Percentiles rank a stretch among this genome's conserved stretches.
Evolutionary conservation across 2,113 vertebrate species (phyloP).

Genomic region (Marmota flaviventris): DNA sequence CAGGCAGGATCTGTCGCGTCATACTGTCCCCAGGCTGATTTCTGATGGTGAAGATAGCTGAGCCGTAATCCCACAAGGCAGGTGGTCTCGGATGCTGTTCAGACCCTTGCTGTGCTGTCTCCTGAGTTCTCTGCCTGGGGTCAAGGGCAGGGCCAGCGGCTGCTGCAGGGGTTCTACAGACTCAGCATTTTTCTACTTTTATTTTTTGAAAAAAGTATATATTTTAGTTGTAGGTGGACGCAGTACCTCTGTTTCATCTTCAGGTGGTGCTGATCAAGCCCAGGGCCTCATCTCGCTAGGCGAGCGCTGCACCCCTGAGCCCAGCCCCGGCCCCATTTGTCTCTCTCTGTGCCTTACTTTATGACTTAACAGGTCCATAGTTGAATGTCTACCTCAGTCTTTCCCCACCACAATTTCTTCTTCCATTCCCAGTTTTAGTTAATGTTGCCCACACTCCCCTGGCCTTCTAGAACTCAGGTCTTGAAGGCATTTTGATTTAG

Average conservation of each 20-base stretch:
- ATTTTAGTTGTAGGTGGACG: no score
- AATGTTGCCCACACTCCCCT: no score
- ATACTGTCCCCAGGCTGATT: background rate
- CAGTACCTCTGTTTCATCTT: no score
- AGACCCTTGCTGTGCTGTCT: background rate
- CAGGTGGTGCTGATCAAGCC: no score
- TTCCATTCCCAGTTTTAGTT: background rate
- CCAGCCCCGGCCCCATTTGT: no score
- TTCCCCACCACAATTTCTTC: background rate
- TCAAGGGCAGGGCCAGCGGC: rapidly evolving
- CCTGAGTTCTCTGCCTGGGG: background rate
- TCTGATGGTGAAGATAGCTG: background rate
- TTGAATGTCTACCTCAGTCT: background rate
- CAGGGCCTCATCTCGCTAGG: no score
- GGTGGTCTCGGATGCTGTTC: rapidly evolving
- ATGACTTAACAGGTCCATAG: background rate
- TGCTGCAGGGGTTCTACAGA: rapidly evolving
- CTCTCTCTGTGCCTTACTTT: background rate
- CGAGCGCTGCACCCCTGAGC: no score
- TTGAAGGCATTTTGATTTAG: background rate
- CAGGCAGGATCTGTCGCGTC: background rate
- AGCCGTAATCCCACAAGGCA: background rate
- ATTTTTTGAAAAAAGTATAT: no score
- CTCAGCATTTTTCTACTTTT: background rate
- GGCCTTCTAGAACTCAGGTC: background rate